A percentile compares a stretch with the other conserved stretches of the same genome.
Conservation (phyloP, 2,888 invertebrate species). For the Kryphioiulus occultus region DNA sequence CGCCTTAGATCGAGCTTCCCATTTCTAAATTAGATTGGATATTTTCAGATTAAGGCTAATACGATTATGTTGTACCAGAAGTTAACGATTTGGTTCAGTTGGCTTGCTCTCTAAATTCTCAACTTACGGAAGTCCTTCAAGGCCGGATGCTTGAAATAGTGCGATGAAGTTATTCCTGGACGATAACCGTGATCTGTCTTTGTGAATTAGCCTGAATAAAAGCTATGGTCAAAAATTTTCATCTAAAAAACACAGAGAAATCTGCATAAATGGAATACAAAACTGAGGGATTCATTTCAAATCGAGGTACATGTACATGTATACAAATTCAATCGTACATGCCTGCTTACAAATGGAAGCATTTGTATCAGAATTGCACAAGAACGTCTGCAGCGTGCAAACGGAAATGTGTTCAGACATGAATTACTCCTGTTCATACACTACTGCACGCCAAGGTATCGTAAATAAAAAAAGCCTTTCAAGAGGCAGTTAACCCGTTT, state of each 20-base stretch:
- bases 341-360: too few relatives aligned
- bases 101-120: neutral
- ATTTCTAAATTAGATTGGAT: neutral
- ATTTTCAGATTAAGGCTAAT: neutral
- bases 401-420: neutral
- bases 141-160: slow-evolving; percentile 28
- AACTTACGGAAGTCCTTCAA: neutral
- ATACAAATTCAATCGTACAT: too few relatives aligned
- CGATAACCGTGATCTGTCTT: slow-evolving; percentile 1
- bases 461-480: neutral
- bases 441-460: too few relatives aligned
- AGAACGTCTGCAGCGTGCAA: neutral
- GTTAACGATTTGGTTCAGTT: slow-evolving; percentile 17
- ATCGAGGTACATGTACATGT: too few relatives aligned
- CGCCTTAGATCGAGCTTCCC: neutral
- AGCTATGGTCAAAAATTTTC: neutral
- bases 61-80: neutral
- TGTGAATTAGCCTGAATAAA: neutral
- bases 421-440: too few relatives aligned
- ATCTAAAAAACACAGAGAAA: too few relatives aligned
- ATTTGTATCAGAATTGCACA: neutral
- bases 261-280: too few relatives aligned
- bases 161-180: neutral
- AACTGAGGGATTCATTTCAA: too few relatives aligned
- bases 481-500: slow-evolving; percentile 29